phyloP scores from a whole-genome alignment of 2,888 invertebrate species.

The Lissonota sp. region DNA sequence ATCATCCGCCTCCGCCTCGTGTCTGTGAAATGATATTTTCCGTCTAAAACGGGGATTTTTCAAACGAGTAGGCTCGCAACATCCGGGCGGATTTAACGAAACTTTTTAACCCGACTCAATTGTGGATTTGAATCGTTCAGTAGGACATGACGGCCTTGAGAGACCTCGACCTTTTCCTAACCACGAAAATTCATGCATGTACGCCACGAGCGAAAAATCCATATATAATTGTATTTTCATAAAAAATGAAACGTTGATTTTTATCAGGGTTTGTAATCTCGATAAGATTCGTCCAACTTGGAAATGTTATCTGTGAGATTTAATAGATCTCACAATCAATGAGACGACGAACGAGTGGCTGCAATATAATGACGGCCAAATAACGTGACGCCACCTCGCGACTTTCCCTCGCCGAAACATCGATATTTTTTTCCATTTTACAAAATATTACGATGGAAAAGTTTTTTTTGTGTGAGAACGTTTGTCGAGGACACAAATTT shows the following conservation, averaged over 20 bases:
- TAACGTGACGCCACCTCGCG: not conserved
- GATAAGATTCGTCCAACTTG: no score
- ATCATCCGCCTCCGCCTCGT: conserved; percentile 64
- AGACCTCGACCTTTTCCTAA: conserved; percentile 35
- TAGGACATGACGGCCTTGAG: conserved; percentile 23
- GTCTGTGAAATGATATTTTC: conserved; percentile 65
- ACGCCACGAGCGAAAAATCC: not conserved
- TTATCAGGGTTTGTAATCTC: no score
- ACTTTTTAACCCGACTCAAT: conserved; percentile 9
- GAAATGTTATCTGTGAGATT: no score
- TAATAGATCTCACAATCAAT: no score
- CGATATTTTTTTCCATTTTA: not conserved
- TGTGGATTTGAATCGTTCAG: not conserved
- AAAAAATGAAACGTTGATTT: no score
- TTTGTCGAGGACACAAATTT: not conserved
- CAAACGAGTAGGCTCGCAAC: conserved; percentile 18
- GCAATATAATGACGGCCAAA: not conserved
- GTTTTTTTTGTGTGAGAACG: not conserved
- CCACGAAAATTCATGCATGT: conserved; percentile 12
- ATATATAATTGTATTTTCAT: no score
- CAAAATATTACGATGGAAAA: not conserved
- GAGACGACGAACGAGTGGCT: not conserved
- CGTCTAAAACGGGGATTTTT: conserved; percentile 49
- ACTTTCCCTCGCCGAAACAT: not conserved
- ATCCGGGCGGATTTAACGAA: conserved; percentile 23